A percentile compares a stretch with the other conserved stretches of the same genome.
These are phyloP conservation scores for Progne subis DNA, from an alignment of 2,113 vertebrate species.

Conservation along the genomic window DNA sequence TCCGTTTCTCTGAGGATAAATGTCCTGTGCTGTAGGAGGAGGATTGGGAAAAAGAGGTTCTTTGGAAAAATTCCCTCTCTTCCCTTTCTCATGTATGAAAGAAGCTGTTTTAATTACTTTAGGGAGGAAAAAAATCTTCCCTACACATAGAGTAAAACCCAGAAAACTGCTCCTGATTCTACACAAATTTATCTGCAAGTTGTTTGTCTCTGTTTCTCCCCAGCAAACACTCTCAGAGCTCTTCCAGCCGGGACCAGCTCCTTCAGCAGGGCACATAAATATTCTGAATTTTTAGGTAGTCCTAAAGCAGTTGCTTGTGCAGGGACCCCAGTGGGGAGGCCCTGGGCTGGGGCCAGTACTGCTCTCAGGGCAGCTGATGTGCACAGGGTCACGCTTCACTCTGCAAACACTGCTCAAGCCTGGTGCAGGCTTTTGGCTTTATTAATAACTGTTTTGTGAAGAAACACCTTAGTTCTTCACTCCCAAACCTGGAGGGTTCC, in stretches of 20 bases:
- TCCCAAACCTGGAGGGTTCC: not conserved
- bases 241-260: not conserved
- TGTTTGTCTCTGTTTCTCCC: not conserved
- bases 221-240: not conserved
- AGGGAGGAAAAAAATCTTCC: not conserved
- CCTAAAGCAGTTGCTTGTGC: not conserved
- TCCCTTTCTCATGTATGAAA: not conserved
- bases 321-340: not conserved
- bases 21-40: not conserved
- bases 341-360: not conserved
- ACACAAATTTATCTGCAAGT: not conserved
- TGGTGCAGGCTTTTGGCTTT: not conserved
- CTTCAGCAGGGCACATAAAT: not conserved
- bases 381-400: not conserved
- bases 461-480: not conserved
- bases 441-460: not conserved
- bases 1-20: not conserved
- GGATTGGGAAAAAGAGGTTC: not conserved
- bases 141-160: accelerated
- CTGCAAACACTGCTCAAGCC: not conserved
- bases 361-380: not conserved
- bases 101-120: not conserved
- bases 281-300: not conserved
- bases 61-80: not conserved
- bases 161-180: not conserved